Evolutionary conservation across 23 tunicate genomes (phyloP), one percentile per base, ranked within the genome.

Genomic region (Corella eumyota): DNA sequence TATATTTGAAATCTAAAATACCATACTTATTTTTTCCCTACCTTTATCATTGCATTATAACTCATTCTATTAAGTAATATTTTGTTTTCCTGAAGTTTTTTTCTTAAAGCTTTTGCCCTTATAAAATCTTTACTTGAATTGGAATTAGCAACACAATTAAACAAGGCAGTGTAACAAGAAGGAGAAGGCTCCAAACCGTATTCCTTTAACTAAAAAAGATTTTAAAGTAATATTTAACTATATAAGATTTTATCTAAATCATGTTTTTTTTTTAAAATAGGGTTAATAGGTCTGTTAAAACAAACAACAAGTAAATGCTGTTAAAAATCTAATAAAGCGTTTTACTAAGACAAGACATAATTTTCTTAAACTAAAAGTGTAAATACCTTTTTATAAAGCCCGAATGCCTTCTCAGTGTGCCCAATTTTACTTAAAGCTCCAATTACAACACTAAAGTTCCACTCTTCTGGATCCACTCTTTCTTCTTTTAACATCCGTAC

Each of bases 371-470:
- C 7, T 52, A 26, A 5, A 56, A 56, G 17, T 56, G 29, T 56
- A 52, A 17, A 22, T 32, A 62, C 78, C 36, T 82, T 73, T 30
- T 59, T 30, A 32, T 70, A 85, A 44, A 88, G 17, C 3, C 30
- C 23, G 26, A 78, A 67, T 3, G 88, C 88, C 44, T 56, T 78
- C 6, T 68, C 63, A 7, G 63, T 73, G 34, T 78, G 47, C 33
- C 96, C 96, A 30, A 19, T 53, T 45, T 77, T 37, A 0, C 80
- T 81, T 4, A 88, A 27, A 22, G 88, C 81, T 19, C 88, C 88
- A 47, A 88, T 78, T 25, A 88, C 96, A 50, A 88, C 96, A 29
- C 81, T 9, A 57, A 74, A 88, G 69, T 88, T 88, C 45, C 25
- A 60, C 34, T 88, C 81, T 48, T 59, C 50, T 36, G 96, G 96